phyloP scores from a whole-genome alignment of 2,113 vertebrate species.

The Ammospiza caudacuta region DNA sequence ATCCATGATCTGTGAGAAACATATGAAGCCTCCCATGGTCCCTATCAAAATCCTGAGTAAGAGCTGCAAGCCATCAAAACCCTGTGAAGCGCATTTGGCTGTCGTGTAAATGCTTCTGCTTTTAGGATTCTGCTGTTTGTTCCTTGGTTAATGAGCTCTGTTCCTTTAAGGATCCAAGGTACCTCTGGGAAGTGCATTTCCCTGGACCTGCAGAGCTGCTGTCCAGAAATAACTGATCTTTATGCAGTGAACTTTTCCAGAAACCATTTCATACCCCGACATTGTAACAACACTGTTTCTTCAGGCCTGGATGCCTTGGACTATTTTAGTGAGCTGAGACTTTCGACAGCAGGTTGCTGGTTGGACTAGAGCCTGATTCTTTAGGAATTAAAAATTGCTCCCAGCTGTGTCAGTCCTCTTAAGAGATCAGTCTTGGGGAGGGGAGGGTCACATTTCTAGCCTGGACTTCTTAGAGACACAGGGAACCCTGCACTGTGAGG shows the following conservation, averaged over 20 bases:
- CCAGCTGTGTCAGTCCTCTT: neutral
- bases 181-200: neutral
- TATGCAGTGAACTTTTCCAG: neutral
- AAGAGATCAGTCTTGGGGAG: neutral
- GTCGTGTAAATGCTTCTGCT: neutral
- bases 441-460: neutral
- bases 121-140: neutral
- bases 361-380: neutral
- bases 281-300: neutral
- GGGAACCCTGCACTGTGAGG: neutral
- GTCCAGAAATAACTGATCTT: constrained; percentile 25
- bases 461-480: neutral
- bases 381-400: neutral
- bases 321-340: neutral
- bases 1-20: neutral
- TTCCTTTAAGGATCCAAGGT: constrained; percentile 2
- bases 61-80: neutral
- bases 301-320: neutral
- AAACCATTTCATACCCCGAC: neutral
- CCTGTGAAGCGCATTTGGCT: neutral
- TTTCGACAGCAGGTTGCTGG: neutral
- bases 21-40: neutral
- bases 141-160: neutral
- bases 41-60: neutral
- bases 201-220: neutral